Conservation (phyloP, 1,140 invertebrate species). For the Tetramorium parvispinum region DNA sequence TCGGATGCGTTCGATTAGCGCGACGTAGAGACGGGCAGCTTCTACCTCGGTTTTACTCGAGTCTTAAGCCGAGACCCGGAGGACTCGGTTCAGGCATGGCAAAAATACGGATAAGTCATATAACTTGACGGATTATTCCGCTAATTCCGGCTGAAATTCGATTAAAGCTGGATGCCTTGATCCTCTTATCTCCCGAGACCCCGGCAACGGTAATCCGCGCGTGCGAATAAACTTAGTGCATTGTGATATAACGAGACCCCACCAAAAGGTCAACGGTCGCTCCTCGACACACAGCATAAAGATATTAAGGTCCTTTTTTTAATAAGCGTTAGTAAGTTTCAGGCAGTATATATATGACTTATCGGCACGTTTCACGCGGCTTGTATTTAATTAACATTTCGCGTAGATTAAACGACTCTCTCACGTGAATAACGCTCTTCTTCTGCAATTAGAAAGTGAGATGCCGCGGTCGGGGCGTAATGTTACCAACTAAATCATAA, state of each 20-base stretch:
- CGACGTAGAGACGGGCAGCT: not conserved
- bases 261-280: not conserved
- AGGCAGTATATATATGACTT: not conserved
- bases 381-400: conserved; percentile 49
- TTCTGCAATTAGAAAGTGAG: conserved; percentile 45
- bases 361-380: not conserved
- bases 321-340: not conserved
- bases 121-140: conserved; percentile 56
- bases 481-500: conserved; percentile 42
- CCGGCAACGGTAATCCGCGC: conserved; percentile 14
- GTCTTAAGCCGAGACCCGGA: conserved; percentile 11
- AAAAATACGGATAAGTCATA: conserved; percentile 54
- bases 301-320: conserved; percentile 18
- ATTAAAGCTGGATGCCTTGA: conserved; percentile 60
- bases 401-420: conserved; percentile 2
- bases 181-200: conserved; percentile 52
- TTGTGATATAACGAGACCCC: conserved; percentile 14
- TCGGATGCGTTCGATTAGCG: not conserved
- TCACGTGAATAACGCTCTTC: conserved; percentile 20
- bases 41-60: not conserved
- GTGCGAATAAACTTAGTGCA: conserved; percentile 31
- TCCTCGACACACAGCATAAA: not conserved
- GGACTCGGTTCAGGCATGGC: not conserved
- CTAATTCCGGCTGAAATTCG: conserved; percentile 56
- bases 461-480: conserved; percentile 6